Percentiles rank a stretch among this genome's conserved stretches.
Conservation (phyloP, 2,888 invertebrate genomes). For the Sepiola atlantica region DNA sequence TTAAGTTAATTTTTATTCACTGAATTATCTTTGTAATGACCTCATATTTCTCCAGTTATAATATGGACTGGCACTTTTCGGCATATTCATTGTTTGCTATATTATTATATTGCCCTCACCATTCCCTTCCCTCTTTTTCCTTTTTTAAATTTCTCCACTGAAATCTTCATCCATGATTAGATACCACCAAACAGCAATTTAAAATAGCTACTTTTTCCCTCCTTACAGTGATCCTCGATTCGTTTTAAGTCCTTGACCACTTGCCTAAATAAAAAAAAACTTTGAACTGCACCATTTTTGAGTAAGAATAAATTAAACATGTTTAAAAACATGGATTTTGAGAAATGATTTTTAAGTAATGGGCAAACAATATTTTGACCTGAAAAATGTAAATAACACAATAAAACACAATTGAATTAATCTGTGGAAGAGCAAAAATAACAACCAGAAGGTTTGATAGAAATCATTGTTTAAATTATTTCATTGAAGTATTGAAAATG, state of each 20-base stretch:
- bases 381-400: no score
- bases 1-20: background rate
- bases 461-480: no score
- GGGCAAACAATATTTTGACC: no score
- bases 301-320: no score
- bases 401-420: no score
- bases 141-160: background rate
- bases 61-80: background rate
- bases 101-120: background rate
- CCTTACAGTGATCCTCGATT: background rate
- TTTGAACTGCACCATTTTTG: no score
- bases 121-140: background rate
- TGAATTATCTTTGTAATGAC: background rate
- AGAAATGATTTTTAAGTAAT: no score
- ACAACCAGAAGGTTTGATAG: no score
- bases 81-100: background rate
- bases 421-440: no score
- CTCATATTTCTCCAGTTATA: background rate
- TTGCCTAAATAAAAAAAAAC: background rate
- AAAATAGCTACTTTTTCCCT: background rate
- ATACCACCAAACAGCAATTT: background rate
- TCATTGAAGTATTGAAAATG: no score
- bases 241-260: background rate
- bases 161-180: background rate
- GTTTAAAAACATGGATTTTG: no score